These are phyloP conservation scores for Epinotia bilunana DNA, from an alignment of 2,888 invertebrate genomes.

Conservation along the genomic window DNA sequence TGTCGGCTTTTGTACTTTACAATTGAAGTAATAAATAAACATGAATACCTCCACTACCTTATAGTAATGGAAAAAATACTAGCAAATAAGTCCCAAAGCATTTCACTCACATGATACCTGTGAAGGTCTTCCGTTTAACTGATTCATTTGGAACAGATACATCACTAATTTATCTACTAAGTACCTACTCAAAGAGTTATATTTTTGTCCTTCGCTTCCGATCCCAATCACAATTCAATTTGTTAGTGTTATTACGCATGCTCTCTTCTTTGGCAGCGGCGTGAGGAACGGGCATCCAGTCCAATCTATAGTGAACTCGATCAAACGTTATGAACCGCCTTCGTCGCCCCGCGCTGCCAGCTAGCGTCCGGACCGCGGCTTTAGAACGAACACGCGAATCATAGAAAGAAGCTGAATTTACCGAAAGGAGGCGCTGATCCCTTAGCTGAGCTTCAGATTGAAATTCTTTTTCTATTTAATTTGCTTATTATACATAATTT, in stretches of 20 bases:
- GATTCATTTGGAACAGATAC: background rate
- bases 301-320: too few relatives aligned
- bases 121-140: background rate
- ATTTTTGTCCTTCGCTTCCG: background rate
- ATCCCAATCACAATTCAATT: background rate
- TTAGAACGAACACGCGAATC: too few relatives aligned
- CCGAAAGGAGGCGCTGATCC: background rate
- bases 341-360: too few relatives aligned
- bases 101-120: background rate
- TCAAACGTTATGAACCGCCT: too few relatives aligned
- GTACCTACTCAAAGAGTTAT: background rate
- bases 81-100: background rate
- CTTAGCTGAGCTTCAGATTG: background rate
- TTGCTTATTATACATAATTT: background rate
- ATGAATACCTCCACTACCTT: background rate
- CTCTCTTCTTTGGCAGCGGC: too few relatives aligned
- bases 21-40: constrained; percentile 13
- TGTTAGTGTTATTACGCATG: too few relatives aligned
- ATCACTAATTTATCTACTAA: background rate
- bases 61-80: background rate
- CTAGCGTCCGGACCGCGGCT: too few relatives aligned
- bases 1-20: background rate
- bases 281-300: too few relatives aligned
- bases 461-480: too few relatives aligned
- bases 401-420: too few relatives aligned